Conservation (phyloP, 2,888 invertebrate species). For the Unio pictorum region DNA sequence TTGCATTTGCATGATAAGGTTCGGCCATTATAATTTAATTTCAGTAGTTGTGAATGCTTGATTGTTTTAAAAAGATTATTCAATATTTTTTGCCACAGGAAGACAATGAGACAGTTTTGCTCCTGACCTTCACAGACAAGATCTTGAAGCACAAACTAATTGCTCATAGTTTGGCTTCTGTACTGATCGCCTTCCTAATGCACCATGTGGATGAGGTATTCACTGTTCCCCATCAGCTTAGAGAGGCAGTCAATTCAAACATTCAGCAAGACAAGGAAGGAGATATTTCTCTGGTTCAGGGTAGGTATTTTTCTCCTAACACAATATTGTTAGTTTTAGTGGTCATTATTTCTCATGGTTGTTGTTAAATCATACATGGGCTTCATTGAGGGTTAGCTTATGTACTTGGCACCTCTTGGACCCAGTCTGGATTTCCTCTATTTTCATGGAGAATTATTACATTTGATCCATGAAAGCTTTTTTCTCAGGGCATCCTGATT, state of each 20-base stretch:
- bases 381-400: not conserved
- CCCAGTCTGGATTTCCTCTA: no score
- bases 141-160: slow-evolving; percentile 63
- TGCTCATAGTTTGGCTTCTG: slow-evolving; percentile 55
- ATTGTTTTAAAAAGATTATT: not conserved
- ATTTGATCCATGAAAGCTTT: no score
- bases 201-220: slow-evolving; percentile 59
- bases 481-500: no score
- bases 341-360: not conserved
- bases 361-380: not conserved
- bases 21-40: no score
- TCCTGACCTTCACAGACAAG: slow-evolving; percentile 53
- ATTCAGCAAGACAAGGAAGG: slow-evolving; percentile 34
- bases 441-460: no score
- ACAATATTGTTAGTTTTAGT: not conserved
- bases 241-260: slow-evolving; percentile 48
- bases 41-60: no score
- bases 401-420: no score
- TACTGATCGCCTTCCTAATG: slow-evolving; percentile 63
- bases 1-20: no score
- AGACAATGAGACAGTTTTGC: slow-evolving; percentile 54
- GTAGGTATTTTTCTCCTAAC: slow-evolving; percentile 5
- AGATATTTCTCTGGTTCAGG: slow-evolving; percentile 37
- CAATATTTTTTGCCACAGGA: slow-evolving; percentile 35
- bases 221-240: slow-evolving; percentile 53